phyloP scores from a whole-genome alignment of 2,797 vertebrate species.

The Crocodylus rhombifer region DNA sequence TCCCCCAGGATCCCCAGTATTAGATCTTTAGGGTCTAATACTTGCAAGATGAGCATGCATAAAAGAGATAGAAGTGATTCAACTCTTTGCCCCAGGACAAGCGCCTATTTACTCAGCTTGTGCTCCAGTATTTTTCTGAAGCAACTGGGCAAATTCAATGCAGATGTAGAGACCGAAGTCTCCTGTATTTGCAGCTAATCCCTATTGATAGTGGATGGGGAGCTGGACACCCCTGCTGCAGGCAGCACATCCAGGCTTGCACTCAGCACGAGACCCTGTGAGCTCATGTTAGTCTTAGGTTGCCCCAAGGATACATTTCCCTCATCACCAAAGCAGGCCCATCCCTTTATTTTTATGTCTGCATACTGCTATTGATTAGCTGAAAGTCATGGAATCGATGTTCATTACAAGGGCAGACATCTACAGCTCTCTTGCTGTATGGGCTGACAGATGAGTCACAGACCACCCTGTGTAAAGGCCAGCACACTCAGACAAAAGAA shows the following conservation, averaged over 20 bases:
- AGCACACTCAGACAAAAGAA: neutral
- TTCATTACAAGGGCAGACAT: conserved; percentile 13
- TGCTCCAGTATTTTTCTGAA: neutral
- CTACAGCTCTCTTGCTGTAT: neutral
- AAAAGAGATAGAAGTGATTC: neutral
- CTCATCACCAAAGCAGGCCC: neutral
- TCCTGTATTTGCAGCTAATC: neutral
- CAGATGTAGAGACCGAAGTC: neutral
- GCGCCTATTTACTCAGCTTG: neutral
- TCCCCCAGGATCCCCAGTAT: no score
- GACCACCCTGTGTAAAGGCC: neutral
- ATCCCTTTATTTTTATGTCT: neutral
- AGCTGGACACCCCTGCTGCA: neutral
- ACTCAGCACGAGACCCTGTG: neutral
- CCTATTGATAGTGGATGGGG: neutral
- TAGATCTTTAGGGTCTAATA: neutral
- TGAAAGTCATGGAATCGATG: neutral
- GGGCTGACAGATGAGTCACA: neutral
- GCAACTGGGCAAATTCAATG: neutral
- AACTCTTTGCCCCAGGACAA: neutral
- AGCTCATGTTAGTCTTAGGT: neutral
- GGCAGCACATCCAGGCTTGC: accelerated
- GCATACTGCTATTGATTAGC: neutral
- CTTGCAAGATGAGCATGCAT: neutral
- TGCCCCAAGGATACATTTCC: neutral